Evolutionary conservation across 2,888 invertebrate species (phyloP).

Genomic region (Idaea aversata): DNA sequence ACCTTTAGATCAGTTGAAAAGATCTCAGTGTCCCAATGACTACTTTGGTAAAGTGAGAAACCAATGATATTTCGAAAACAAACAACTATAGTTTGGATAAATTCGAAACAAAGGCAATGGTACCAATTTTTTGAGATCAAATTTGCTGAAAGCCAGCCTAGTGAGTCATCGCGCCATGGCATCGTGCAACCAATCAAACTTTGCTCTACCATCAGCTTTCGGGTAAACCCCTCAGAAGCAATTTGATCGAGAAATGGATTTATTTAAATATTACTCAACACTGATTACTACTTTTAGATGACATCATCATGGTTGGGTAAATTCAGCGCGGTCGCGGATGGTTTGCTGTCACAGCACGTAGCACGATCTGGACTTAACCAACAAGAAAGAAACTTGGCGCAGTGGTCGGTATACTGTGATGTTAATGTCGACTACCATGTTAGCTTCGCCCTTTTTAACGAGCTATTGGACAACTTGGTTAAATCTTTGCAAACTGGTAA

Average conservation of each 20-base stretch:
- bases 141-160: background rate
- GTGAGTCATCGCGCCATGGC: background rate
- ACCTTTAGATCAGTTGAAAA: too few species aligned
- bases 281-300: constrained; percentile 47
- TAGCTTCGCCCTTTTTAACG: constrained; percentile 89
- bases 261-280: background rate
- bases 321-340: constrained; percentile 90
- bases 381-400: constrained; percentile 84
- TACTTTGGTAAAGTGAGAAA: background rate
- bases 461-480: constrained; percentile 85
- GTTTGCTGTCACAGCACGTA: constrained; percentile 94
- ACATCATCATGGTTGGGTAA: constrained; percentile 87
- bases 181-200: background rate
- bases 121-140: too few species aligned
- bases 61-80: background rate
- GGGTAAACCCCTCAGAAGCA: background rate
- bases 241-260: background rate
- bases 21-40: background rate
- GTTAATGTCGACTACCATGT: constrained; percentile 91
- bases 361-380: constrained; percentile 93
- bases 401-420: constrained; percentile 89
- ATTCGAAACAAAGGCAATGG: background rate
- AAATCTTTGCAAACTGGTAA: constrained; percentile 82
- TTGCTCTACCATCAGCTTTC: background rate
- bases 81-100: background rate